Base-by-base conservation (phyloP, 1,140 invertebrate species). In the Pectinophora gossypiella region DNA sequence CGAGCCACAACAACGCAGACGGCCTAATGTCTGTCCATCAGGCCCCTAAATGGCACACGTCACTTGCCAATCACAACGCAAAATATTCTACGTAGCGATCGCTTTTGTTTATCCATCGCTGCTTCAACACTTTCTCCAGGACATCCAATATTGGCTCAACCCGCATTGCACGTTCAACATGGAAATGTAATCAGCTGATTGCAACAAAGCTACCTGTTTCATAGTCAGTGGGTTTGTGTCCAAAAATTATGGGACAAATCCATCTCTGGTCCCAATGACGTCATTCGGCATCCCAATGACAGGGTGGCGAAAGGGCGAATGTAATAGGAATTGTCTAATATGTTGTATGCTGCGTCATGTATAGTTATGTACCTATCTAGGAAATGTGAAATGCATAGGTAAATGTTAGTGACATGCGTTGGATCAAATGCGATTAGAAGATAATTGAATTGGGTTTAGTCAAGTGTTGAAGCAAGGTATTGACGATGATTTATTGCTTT, bases 11-110 rank as follows among this genome's bases (percentile, higher is more conserved):
- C 70, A 52, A 54, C 48, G 68, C 76, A 85, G 81, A 85, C 81
- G 69, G 70, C 69, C 72, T 85, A 85, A 85, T 85, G 81, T 77
- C 62, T 61, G 61, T 69, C 81, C 78, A 85, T 85, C 81, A 82
- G 76, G 58, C 59, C 72, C 72, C 73, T 79, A 85, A 85, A 85
- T 81, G 78, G 77, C 68, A 73, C 68, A 79, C 73, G 76, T 82
- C 78, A 81, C 64, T 71, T 65, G 64, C 62, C 76, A 73, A 82
- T 85, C 72, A 72, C 61, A 58, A 52, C 48, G 23, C 13, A 48
- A 47, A 51, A 13, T 13, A 56, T 12, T 15, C 49, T 19, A 35
- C 23, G 22, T 19, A 5, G 1, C 42, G 10, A 68, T 65, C 51
- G 40, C 2, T 20, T 71, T 42, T 50, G 3, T 46, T 40, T 15